Percentiles rank a stretch among this genome's conserved stretches.
Evolutionary conservation across 1,140 invertebrate genomes (phyloP).

Genomic region (Drosophila chauvacae): DNA sequence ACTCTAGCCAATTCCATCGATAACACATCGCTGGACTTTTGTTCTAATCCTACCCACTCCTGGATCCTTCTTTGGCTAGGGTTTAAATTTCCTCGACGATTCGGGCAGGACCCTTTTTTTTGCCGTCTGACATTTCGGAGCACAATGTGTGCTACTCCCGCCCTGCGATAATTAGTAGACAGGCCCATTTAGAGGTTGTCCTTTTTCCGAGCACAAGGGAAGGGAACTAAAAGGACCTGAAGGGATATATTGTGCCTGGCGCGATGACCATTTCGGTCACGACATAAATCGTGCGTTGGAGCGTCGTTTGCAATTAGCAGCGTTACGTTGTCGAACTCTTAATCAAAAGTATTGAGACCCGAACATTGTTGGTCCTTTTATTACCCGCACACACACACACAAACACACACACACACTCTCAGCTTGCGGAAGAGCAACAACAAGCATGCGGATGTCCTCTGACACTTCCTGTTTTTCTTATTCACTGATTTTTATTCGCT

Average conservation of each 20-base stretch:
- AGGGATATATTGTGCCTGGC: constrained; percentile 3
- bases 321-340: constrained; percentile 75
- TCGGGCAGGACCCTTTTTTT: constrained; percentile 38
- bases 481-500: constrained; percentile 85
- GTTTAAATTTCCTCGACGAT: constrained; percentile 38
- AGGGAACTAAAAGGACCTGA: constrained; percentile 9
- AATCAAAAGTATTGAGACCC: constrained; percentile 80
- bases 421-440: constrained; percentile 43
- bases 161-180: constrained; percentile 74
- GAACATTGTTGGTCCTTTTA: constrained; percentile 66
- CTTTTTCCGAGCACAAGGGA: constrained; percentile 22
- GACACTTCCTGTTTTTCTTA: constrained; percentile 84
- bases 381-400: constrained; percentile 39
- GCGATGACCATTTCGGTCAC: constrained; percentile 59
- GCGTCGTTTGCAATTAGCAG: constrained; percentile 82
- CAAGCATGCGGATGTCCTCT: constrained; percentile 82
- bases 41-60: constrained; percentile 11
- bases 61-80: neutral
- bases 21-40: constrained; percentile 40
- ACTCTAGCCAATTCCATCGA: constrained; percentile 52
- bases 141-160: constrained; percentile 48
- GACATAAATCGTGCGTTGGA: constrained; percentile 72
- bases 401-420: constrained; percentile 1
- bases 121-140: constrained; percentile 34
- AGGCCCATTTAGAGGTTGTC: constrained; percentile 66